Evolutionary conservation across 2,797 vertebrate genomes (phyloP), one percentile per base, ranked within the genome.

Genomic region (Nyctibius grandis): DNA sequence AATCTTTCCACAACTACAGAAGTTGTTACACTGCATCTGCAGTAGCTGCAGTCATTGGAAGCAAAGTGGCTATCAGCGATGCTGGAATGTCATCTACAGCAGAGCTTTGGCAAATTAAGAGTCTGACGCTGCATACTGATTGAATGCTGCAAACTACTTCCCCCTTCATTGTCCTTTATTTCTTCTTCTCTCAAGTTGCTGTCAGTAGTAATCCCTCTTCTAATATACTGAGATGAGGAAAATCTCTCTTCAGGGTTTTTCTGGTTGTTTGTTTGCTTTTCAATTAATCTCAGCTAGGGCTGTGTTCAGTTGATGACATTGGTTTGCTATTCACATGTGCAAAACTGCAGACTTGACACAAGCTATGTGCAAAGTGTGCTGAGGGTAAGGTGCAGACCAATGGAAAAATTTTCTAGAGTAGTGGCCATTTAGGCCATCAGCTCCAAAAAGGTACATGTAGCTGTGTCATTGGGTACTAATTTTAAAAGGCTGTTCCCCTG

Each of bases 201-300:
- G 97, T 95, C 96, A 97, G 81, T 70, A 95, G 96, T 96, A 97
- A 97, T 96, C 96, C 95, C 88, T 96, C 85, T 93, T 90, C 93
- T 96, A 96, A 97, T 95, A 93, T 92, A 94, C 83, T 85, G 93
- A 96, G 93, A 95, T 96, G 86, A 94, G 85, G 76, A 91, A 96
- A 95, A 96, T 95, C 95, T 96, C 95, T 96, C 95, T 93, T 95
- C 76, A 44, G 90, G 67, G 91, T 89, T 96, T 95, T 91, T 95
- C 84, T 91, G 85, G 85, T 84, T 89, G 88, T 44, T 94, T 93
- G 93, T 91, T 97, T 96, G 95, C 93, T 93, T 97, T 95, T 89
- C 96, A 96, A 77, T 96, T 97, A 96, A 95, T 96, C 89, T 96
- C 77, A 18, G 60, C 61, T 15, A 75, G 60, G 84, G 74, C 80